Conservation (phyloP, 2,113 vertebrate species). For the Mola mola region DNA sequence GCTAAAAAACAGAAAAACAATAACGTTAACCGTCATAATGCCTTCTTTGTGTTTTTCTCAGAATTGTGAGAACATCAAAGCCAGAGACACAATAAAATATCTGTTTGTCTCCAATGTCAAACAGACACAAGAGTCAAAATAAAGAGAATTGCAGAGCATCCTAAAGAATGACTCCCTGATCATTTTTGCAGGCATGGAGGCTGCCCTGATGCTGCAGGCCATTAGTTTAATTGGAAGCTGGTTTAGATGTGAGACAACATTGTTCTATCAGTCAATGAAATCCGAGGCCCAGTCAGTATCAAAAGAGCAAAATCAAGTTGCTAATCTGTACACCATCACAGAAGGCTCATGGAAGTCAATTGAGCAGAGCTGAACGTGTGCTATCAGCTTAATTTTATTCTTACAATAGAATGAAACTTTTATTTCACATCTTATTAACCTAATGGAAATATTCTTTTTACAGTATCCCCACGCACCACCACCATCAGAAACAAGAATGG, state of each 20-base stretch:
- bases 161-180: constrained; percentile 36
- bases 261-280: constrained; percentile 54
- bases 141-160: constrained; percentile 36
- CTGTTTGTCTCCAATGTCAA: constrained; percentile 34
- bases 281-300: constrained; percentile 35
- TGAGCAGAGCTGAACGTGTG: too few relatives aligned
- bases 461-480: too few relatives aligned
- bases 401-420: background rate
- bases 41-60: constrained; percentile 10
- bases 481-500: too few relatives aligned
- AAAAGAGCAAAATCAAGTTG: constrained; percentile 32
- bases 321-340: constrained; percentile 9
- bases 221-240: constrained; percentile 53
- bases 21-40: too few relatives aligned
- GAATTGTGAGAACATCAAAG: constrained; percentile 16
- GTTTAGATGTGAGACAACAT: constrained; percentile 48
- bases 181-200: constrained; percentile 9
- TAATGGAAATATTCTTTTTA: too few relatives aligned
- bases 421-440: background rate
- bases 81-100: constrained; percentile 36
- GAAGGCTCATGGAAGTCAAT: constrained; percentile 6
- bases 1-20: too few relatives aligned
- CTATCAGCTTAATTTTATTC: too few relatives aligned
- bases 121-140: constrained; percentile 29
- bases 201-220: constrained; percentile 8